Percentiles rank a stretch among this genome's conserved stretches.
Conservation (phyloP, 2,113 vertebrate genomes). For the Sylvilagus bachmani region DNA sequence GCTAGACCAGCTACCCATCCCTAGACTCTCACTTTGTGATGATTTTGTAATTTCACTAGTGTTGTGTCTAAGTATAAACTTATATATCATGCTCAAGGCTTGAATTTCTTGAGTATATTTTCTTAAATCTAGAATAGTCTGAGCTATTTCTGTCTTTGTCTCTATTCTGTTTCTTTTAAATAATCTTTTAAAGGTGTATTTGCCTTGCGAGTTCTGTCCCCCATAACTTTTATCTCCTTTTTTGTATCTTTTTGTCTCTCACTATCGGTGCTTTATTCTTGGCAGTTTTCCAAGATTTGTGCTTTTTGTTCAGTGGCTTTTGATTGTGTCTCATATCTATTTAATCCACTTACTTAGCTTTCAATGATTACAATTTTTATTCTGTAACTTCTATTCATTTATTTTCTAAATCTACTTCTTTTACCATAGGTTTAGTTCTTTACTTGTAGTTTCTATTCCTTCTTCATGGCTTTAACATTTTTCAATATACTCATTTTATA, state of each 20-base stretch:
- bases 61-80: neutral
- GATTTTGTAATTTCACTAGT: slow-evolving; percentile 33
- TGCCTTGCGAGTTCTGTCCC: neutral
- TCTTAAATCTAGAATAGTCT: neutral
- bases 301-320: slow-evolving; percentile 5
- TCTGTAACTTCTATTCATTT: slow-evolving; percentile 29
- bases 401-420: neutral
- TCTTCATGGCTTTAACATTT: slow-evolving; percentile 40
- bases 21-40: neutral
- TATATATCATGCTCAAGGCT: neutral
- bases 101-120: neutral
- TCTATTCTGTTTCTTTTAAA: slow-evolving; percentile 11
- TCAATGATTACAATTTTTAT: slow-evolving; percentile 19
- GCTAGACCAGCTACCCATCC: too few relatives aligned
- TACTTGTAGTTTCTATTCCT: neutral
- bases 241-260: neutral
- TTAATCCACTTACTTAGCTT: neutral
- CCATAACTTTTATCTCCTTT: neutral
- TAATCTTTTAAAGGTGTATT: neutral
- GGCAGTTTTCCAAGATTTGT: neutral
- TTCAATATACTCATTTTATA: neutral
- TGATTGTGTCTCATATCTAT: neutral
- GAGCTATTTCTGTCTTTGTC: neutral
- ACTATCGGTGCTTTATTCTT: neutral
- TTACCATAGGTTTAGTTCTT: neutral